Conservation (phyloP, 2,888 invertebrate genomes). For the Argyresthia goedartella region DNA sequence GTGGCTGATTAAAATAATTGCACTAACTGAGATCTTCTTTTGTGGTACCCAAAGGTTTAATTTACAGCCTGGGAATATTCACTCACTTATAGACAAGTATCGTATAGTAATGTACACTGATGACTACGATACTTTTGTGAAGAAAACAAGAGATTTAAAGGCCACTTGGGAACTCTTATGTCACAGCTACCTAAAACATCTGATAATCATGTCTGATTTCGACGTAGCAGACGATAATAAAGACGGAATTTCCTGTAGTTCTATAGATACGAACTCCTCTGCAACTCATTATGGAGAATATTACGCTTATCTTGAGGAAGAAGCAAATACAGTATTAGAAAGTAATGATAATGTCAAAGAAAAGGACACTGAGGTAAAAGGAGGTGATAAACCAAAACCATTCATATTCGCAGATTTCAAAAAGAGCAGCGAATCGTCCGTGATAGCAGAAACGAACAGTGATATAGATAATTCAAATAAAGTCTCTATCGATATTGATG, state of each 20-base stretch:
- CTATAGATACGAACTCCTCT: slow-evolving; percentile 47
- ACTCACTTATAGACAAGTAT: slow-evolving; percentile 73
- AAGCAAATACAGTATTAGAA: neutral
- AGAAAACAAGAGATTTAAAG: slow-evolving; percentile 73
- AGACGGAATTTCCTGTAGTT: slow-evolving; percentile 48
- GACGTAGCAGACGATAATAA: slow-evolving; percentile 42
- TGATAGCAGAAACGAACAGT: slow-evolving; percentile 8
- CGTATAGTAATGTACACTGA: slow-evolving; percentile 66
- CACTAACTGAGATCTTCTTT: slow-evolving; percentile 87
- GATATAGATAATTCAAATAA: neutral
- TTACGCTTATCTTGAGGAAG: slow-evolving; percentile 28
- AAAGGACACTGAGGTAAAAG: slow-evolving; percentile 14
- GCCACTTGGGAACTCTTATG: slow-evolving; percentile 74
- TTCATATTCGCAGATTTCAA: slow-evolving; percentile 73
- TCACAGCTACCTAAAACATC: slow-evolving; percentile 64
- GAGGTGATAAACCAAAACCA: slow-evolving; percentile 42
- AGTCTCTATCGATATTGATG: neutral
- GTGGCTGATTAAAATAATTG: slow-evolving; percentile 90
- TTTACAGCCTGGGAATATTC: slow-evolving; percentile 72
- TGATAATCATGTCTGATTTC: slow-evolving; percentile 49
- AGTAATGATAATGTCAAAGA: slow-evolving; percentile 12
- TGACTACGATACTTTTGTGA: slow-evolving; percentile 70
- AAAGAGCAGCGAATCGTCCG: slow-evolving; percentile 31
- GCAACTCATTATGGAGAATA: slow-evolving; percentile 50
- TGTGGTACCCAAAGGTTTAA: slow-evolving; percentile 76